These are phyloP conservation scores for Xestia ashworthii DNA, from an alignment of 2,888 invertebrate species.

Conservation along the genomic window DNA sequence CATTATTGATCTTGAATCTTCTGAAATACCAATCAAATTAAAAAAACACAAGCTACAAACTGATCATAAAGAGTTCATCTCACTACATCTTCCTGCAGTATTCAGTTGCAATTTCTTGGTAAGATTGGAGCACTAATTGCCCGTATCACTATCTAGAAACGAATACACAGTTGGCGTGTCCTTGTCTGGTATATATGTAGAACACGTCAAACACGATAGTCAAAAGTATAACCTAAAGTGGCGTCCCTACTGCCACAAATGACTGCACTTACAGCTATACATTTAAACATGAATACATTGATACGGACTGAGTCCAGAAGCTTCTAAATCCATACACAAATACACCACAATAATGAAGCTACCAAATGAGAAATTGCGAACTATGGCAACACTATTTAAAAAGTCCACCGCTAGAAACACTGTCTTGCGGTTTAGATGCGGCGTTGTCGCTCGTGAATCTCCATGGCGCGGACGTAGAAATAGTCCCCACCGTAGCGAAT, in stretches of 20 bases:
- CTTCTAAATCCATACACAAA: constrained; percentile 26
- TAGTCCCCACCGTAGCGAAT: constrained; percentile 54
- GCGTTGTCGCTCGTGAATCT: constrained; percentile 44
- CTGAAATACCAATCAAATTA: constrained; percentile 13
- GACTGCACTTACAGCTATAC: constrained; percentile 47
- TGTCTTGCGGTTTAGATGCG: constrained; percentile 34
- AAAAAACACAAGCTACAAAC: not conserved
- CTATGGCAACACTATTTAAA: constrained; percentile 56
- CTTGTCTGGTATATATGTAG: not conserved
- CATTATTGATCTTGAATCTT: constrained; percentile 21
- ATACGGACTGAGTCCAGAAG: constrained; percentile 30
- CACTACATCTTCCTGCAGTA: constrained; percentile 16
- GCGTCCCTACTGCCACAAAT: constrained; percentile 21
- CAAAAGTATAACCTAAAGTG: constrained; percentile 27
- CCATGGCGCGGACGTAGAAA: constrained; percentile 44
- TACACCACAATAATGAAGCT: constrained; percentile 46
- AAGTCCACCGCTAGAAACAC: constrained; percentile 39
- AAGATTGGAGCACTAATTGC: constrained; percentile 17
- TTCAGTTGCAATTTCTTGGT: constrained; percentile 4
- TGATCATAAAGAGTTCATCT: constrained; percentile 2
- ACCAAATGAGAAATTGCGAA: constrained; percentile 54
- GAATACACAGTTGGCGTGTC: constrained; percentile 10
- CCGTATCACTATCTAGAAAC: constrained; percentile 21
- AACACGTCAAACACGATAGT: constrained; percentile 9
- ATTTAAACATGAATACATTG: constrained; percentile 45